These are phyloP conservation scores for Lutraria rhynchaena DNA, from an alignment of 1,140 invertebrate genomes.

Conservation along the genomic window DNA sequence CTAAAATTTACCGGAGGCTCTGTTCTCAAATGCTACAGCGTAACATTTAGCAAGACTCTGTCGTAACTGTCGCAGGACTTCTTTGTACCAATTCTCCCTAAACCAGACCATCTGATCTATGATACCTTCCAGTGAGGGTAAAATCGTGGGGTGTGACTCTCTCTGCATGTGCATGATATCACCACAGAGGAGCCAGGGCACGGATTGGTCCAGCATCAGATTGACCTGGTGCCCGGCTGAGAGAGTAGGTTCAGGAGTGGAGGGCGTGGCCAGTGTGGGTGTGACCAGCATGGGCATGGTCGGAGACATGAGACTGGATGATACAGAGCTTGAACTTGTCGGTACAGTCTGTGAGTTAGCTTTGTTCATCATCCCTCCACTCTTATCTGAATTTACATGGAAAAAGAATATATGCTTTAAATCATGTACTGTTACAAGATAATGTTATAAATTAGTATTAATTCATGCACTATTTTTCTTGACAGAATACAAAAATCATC, in stretches of 20 bases:
- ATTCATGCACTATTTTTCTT: no score
- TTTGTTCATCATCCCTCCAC: constrained; percentile 60
- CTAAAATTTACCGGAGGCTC: constrained; percentile 79
- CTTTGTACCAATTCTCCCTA: constrained; percentile 98
- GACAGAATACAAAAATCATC: no score
- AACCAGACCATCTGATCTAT: constrained; percentile 99
- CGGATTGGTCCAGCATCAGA: constrained; percentile 79
- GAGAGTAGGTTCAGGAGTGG: constrained; percentile 55
- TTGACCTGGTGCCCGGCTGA: constrained; percentile 27
- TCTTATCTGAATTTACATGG: no score
- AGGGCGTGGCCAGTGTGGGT: constrained; percentile 47
- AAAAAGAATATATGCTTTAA: no score
- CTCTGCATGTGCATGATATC: constrained; percentile 98
- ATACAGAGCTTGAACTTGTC: constrained; percentile 13
- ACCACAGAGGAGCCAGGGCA: constrained; percentile 83
- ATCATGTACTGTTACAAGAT: no score
- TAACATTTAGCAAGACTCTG: constrained; percentile 98
- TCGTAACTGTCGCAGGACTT: constrained; percentile 94
- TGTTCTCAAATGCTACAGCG: constrained; percentile 97
- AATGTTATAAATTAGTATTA: no score
- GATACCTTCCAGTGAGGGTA: constrained; percentile 97
- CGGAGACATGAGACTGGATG: constrained; percentile 48
- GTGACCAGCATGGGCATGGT: constrained; percentile 50
- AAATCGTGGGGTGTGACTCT: constrained; percentile 96
- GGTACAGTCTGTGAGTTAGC: constrained; percentile 42